Evolutionary conservation across 2,113 vertebrate species (phyloP).

Genomic region (Litocranius walleri): DNA sequence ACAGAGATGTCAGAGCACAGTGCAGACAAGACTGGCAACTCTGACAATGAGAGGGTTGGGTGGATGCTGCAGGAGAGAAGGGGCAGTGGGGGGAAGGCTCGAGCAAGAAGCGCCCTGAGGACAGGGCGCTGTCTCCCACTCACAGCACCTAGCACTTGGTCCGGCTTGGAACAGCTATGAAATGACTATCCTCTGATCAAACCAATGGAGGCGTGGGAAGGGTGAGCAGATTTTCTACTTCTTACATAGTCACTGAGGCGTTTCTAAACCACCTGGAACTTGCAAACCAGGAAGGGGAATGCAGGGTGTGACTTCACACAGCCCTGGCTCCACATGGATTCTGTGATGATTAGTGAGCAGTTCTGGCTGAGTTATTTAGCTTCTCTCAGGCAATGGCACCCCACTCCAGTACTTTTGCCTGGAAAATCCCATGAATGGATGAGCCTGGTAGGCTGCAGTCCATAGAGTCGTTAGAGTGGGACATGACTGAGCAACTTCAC

Average conservation of each 20-base stretch:
- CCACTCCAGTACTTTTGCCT: too few relatives aligned
- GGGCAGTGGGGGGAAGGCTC: too few relatives aligned
- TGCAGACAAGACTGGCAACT: not conserved
- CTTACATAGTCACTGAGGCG: not conserved
- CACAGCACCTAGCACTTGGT: rapidly evolving
- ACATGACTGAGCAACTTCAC: too few relatives aligned
- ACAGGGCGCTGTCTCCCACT: not conserved
- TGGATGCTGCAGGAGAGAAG: not conserved
- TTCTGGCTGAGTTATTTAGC: not conserved
- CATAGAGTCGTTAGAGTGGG: too few relatives aligned
- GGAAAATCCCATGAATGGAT: too few relatives aligned
- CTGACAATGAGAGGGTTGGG: rapidly evolving
- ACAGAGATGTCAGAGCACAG: not conserved
- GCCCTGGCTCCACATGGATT: not conserved
- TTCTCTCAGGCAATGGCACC: not conserved
- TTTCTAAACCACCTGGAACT: not conserved
- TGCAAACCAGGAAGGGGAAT: not conserved
- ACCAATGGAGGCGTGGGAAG: not conserved
- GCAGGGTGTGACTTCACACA: not conserved
- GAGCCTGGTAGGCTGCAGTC: too few relatives aligned
- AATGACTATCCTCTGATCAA: not conserved
- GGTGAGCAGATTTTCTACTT: not conserved
- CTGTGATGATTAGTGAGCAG: not conserved
- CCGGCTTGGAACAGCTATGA: not conserved
- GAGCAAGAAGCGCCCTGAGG: not conserved